These are phyloP conservation scores for Zeus faber DNA, from an alignment of 2,113 vertebrate genomes.

Conservation along the genomic window DNA sequence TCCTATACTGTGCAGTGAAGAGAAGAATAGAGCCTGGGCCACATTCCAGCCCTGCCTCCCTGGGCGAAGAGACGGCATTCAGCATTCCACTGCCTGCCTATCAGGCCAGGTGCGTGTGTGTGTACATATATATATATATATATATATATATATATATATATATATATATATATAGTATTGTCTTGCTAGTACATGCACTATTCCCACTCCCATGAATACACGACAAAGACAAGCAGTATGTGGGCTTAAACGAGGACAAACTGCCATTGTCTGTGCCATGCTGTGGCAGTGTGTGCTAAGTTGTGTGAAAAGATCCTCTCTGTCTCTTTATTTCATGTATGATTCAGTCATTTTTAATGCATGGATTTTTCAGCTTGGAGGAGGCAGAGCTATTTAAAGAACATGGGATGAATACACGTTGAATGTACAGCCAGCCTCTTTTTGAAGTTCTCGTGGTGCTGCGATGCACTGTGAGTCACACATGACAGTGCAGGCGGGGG, in stretches of 20 bases:
- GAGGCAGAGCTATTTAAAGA: slow-evolving; percentile 70
- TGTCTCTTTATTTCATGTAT: slow-evolving; percentile 57
- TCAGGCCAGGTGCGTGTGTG: slow-evolving; percentile 70
- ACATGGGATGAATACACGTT: slow-evolving; percentile 55
- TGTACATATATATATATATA: slow-evolving; percentile 24
- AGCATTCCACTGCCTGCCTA: slow-evolving; percentile 72
- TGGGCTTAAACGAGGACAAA: slow-evolving; percentile 32
- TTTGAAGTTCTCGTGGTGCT: slow-evolving; percentile 69
- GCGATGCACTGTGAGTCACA: slow-evolving; percentile 66
- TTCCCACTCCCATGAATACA: slow-evolving; percentile 10
- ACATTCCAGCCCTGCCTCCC: slow-evolving; percentile 75
- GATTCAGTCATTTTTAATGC: slow-evolving; percentile 71
- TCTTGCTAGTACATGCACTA: slow-evolving; percentile 1
- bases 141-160: slow-evolving; percentile 3
- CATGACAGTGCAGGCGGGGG: slow-evolving; percentile 69
- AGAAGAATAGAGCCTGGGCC: slow-evolving; percentile 69
- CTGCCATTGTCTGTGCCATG: slow-evolving; percentile 28
- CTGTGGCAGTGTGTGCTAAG: slow-evolving; percentile 5
- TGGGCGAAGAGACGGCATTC: slow-evolving; percentile 67
- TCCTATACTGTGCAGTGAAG: slow-evolving; percentile 52
- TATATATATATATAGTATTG: slow-evolving; percentile 6
- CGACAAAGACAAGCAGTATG: slow-evolving; percentile 3
- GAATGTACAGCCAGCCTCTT: slow-evolving; percentile 68
- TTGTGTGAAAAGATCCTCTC: slow-evolving; percentile 34
- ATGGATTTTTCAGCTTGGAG: slow-evolving; percentile 58